Evolutionary conservation across 2,888 invertebrate species (phyloP), one percentile per base, ranked within the genome.

Genomic region (Ophioninae sp.): DNA sequence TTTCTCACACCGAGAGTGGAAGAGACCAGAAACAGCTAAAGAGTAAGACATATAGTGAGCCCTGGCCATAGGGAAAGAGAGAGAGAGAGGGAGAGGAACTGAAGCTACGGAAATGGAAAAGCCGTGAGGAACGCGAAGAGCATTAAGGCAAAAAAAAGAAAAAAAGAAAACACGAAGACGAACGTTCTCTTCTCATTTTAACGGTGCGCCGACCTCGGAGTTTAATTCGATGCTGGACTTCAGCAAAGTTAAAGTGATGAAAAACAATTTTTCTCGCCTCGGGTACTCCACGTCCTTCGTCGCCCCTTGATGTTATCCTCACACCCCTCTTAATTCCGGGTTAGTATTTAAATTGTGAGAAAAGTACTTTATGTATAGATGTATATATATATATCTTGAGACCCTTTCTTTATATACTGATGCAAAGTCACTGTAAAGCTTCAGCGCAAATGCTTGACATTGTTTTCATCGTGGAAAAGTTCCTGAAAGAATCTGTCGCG

Each of bases 221-320:
- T 80, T 83, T 82, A 82, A 79, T 82, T 80, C 81, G 74, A 82
- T 76, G 84, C 82, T 82, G 78, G 81, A 83, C 83, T 81, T 77
- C 71, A 81, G 77, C 69, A 81, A 83, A 83, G 83, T 81, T 83
- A 74, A 83, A 80, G 83, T 80, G 80, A 83, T 80, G 83, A 83
- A 83, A 83, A 83, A 83, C 83, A 83, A 83, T 83, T 83, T 83
- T 85, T 85, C 82, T 83, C 81, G 77, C 79, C 85, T 79, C 71
- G 79, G 73, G 82, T 82, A 81, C 81, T 77, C 58, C 63, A 72
- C 23, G 65, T 77, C 71, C n/a, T 59, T 74, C 64, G 30, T 78
- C 65, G 63, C 58, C 44, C n/a, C 44, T 44, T 71, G 69, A 41
- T n/a, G 69, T 51, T 78, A 51, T 71, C 69, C 67, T 56, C 63